Conservation (phyloP, 2,888 invertebrate genomes). For the Cheilosia vulpina region DNA sequence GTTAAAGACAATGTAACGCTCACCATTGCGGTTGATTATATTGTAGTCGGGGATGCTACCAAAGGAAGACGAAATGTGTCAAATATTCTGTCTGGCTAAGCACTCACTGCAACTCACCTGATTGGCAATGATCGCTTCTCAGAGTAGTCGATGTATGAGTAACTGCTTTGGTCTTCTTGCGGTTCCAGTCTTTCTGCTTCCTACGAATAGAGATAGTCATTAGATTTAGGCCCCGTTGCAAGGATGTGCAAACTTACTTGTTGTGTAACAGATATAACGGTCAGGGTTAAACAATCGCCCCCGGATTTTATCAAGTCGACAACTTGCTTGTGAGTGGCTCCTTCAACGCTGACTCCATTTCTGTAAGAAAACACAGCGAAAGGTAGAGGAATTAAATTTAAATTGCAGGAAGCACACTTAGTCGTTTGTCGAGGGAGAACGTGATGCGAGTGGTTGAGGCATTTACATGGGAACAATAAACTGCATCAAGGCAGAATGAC, state of each 20-base stretch:
- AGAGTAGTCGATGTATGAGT: constrained; percentile 94
- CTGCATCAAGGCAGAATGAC: constrained; percentile 39
- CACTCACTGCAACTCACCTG: constrained; percentile 78
- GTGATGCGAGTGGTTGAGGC: constrained; percentile 25
- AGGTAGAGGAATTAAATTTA: constrained; percentile 51
- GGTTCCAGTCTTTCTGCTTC: constrained; percentile 94
- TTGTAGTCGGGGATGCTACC: constrained; percentile 96
- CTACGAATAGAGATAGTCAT: constrained; percentile 81
- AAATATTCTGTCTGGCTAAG: not conserved
- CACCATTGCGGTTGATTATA: constrained; percentile 92
- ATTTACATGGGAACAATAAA: constrained; percentile 28
- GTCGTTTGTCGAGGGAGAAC: constrained; percentile 12
- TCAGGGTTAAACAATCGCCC: constrained; percentile 97
- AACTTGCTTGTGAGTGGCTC: constrained; percentile 99
- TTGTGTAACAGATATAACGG: constrained; percentile 97
- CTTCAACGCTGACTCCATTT: constrained; percentile 98
- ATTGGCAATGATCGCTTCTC: constrained; percentile 96
- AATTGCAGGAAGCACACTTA: constrained; percentile 46
- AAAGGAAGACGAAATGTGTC: not conserved
- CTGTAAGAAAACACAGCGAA: constrained; percentile 85
- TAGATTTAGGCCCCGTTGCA: not conserved
- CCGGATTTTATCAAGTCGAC: constrained; percentile 99
- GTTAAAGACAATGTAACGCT: constrained; percentile 97
- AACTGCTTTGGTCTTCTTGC: constrained; percentile 90
- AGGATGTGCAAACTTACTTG: constrained; percentile 86